A percentile compares a stretch with the other conserved stretches of the same genome.
These are phyloP conservation scores for Callyntrura guangdongensis DNA, from an alignment of 2,888 invertebrate species.

Conservation along the genomic window DNA sequence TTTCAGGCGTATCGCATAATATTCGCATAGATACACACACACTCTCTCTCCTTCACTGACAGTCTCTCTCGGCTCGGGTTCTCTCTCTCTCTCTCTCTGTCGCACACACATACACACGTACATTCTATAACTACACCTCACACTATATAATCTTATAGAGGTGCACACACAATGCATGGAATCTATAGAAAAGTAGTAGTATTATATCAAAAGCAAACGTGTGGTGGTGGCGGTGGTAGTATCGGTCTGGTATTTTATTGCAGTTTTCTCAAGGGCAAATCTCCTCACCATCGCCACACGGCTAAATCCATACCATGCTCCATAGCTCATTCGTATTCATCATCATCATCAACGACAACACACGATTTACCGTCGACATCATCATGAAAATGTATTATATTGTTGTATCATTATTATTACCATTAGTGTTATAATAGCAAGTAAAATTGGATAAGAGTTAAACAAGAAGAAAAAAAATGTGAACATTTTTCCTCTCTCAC, in stretches of 20 bases:
- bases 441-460: constrained; percentile 48
- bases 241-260: constrained; percentile 61
- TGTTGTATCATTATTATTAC: constrained; percentile 46
- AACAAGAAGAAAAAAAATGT: constrained; percentile 33
- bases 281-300: constrained; percentile 41
- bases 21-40: constrained; percentile 63
- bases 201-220: not conserved
- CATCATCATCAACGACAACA: constrained; percentile 7
- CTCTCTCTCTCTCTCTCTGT: constrained; percentile 2
- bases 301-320: constrained; percentile 49
- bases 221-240: constrained; percentile 43
- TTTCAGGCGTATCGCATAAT: constrained; percentile 58
- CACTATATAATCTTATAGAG: not conserved
- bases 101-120: not conserved
- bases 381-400: constrained; percentile 46
- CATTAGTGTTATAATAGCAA: constrained; percentile 15
- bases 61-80: not conserved
- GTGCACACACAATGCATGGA: constrained; percentile 57
- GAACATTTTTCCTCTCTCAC: not conserved
- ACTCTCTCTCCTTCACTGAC: constrained; percentile 1
- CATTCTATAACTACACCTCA: not conserved
- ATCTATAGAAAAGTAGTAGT: not conserved
- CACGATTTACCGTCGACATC: constrained; percentile 35
- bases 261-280: constrained; percentile 72
- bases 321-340: constrained; percentile 37